Evolutionary conservation across 2,888 invertebrate genomes (phyloP).

Genomic region (Sesia bembeciformis): DNA sequence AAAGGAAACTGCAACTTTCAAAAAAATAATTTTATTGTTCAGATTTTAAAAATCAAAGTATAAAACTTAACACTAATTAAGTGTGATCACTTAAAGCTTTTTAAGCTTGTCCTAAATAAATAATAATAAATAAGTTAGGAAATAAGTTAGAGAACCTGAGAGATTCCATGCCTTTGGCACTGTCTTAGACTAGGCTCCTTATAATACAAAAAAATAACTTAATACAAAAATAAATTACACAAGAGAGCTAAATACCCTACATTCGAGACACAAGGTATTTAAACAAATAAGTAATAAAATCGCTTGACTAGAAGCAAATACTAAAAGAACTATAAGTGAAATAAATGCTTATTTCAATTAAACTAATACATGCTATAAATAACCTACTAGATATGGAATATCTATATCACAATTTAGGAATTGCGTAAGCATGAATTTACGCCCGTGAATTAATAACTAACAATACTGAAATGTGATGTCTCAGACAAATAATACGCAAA

Average conservation of each 20-base stretch:
- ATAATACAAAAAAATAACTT: slow-evolving; percentile 11
- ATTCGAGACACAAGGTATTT: slow-evolving; percentile 5
- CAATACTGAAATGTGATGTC: slow-evolving; percentile 45
- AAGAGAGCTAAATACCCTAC: slow-evolving; percentile 34
- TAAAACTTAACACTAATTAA: slow-evolving; percentile 32
- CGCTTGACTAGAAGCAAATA: slow-evolving; percentile 41
- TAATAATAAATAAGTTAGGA: slow-evolving; percentile 15
- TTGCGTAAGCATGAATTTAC: slow-evolving; percentile 42
- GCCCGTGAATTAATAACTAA: slow-evolving; percentile 19
- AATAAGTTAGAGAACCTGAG: slow-evolving; percentile 31
- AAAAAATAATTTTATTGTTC: slow-evolving; percentile 36
- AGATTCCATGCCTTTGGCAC: slow-evolving; percentile 69
- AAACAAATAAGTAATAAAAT: slow-evolving; percentile 4
- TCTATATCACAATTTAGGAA: slow-evolving; percentile 71
- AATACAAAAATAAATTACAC: slow-evolving; percentile 5
- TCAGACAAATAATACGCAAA: slow-evolving; percentile 10
- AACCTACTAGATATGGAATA: slow-evolving; percentile 44
- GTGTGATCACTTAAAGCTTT: slow-evolving; percentile 55
- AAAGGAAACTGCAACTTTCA: slow-evolving; percentile 3
- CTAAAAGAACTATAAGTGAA: slow-evolving; percentile 11
- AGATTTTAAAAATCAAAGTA: slow-evolving; percentile 22
- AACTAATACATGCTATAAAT: slow-evolving; percentile 18
- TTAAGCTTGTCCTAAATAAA: slow-evolving; percentile 39
- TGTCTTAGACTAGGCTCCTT: slow-evolving; percentile 43
- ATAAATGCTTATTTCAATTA: slow-evolving; percentile 17